These are phyloP conservation scores for Eremobia ochroleuca DNA, from an alignment of 2,888 invertebrate species.

Conservation along the genomic window DNA sequence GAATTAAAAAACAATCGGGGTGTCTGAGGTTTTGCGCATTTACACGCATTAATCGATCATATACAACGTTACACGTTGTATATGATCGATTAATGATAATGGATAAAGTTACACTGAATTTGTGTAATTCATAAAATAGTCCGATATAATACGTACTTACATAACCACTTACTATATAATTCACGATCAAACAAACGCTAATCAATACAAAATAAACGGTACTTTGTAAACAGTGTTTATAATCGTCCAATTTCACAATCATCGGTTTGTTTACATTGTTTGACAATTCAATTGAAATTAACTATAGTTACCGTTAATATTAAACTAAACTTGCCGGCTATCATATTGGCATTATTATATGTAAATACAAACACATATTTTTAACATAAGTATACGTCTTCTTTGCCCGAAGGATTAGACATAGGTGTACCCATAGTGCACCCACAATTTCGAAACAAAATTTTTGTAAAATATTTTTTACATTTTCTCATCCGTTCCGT, in stretches of 20 bases:
- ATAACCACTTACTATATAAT: slow-evolving; percentile 8
- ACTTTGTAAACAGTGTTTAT: slow-evolving; percentile 18
- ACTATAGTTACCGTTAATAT: background rate
- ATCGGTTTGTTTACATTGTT: slow-evolving; percentile 29
- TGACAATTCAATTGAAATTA: slow-evolving; percentile 6
- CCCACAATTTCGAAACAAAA: too few species aligned
- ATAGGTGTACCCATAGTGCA: background rate
- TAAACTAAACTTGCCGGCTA: slow-evolving; percentile 5
- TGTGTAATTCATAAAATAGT: background rate
- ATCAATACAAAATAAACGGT: slow-evolving; percentile 25
- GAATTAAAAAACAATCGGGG: too few species aligned
- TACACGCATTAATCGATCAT: too few species aligned
- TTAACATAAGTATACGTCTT: too few species aligned
- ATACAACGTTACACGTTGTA: too few species aligned
- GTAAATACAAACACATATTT: background rate
- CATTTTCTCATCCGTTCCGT: too few species aligned
- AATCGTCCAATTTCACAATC: slow-evolving; percentile 26
- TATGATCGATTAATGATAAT: background rate
- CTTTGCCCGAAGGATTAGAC: too few species aligned
- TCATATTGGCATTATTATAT: background rate
- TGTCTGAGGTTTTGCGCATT: too few species aligned
- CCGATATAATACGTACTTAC: background rate
- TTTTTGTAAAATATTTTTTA: too few species aligned
- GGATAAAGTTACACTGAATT: background rate
- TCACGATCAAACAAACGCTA: slow-evolving; percentile 11